These are phyloP conservation scores for Muscicapa adusta DNA, from an alignment of 2,113 vertebrate species.

Conservation along the genomic window DNA sequence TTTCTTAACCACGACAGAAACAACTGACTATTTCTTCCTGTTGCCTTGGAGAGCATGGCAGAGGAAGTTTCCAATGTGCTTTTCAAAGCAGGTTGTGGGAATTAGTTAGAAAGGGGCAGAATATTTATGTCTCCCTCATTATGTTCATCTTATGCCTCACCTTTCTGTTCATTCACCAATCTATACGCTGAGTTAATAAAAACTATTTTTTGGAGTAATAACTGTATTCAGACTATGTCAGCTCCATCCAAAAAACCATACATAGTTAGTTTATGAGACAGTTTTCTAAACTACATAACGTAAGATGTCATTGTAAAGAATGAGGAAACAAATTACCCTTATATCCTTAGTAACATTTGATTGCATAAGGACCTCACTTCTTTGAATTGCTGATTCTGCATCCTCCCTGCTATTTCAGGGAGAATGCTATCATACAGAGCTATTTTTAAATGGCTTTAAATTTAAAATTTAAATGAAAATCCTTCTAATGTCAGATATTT, in stretches of 20 bases:
- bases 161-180: not conserved
- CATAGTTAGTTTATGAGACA: not conserved
- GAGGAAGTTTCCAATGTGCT: not conserved
- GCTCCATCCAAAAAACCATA: not conserved
- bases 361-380: not conserved
- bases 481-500: not conserved
- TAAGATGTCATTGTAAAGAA: not conserved
- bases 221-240: not conserved
- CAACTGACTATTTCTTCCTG: not conserved
- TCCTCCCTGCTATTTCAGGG: not conserved
- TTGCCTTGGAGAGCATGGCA: not conserved
- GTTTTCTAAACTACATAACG: not conserved
- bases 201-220: not conserved
- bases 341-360: not conserved
- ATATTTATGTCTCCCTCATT: not conserved
- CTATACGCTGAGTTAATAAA: not conserved
- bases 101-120: not conserved
- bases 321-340: not conserved
- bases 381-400: not conserved
- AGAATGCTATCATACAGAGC: not conserved
- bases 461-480: not conserved
- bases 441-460: not conserved
- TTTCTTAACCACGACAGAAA: not conserved
- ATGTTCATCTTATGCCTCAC: not conserved
- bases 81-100: not conserved